Conservation (phyloP, 2,888 invertebrate genomes). For the Chaetoderma sp. region DNA sequence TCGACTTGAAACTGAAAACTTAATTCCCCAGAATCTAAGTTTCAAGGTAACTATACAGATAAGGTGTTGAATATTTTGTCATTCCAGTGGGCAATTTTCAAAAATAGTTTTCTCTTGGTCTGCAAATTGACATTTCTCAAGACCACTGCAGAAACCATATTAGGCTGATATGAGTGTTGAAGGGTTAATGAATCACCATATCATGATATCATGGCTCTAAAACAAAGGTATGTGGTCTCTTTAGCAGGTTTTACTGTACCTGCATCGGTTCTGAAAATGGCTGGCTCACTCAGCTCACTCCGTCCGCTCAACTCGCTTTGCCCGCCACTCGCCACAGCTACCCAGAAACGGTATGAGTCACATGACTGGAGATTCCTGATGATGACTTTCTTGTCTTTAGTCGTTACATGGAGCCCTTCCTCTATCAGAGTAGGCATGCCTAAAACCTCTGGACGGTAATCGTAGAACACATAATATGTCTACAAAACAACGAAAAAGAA, state of each 20-base stretch:
- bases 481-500: constrained; percentile 20
- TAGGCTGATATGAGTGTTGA: too few species aligned
- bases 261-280: constrained; percentile 28
- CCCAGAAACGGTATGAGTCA: constrained; percentile 44
- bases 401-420: constrained; percentile 15
- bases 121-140: too few species aligned
- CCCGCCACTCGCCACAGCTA: constrained; percentile 38
- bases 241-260: constrained; percentile 19
- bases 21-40: too few species aligned
- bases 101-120: too few species aligned
- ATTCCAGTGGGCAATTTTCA: too few species aligned
- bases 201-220: too few species aligned
- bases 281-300: not conserved
- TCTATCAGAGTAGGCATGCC: constrained; percentile 5
- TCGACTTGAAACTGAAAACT: too few species aligned
- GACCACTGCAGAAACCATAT: too few species aligned
- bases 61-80: too few species aligned
- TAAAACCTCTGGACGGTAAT: constrained; percentile 10
- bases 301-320: constrained; percentile 35
- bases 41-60: too few species aligned
- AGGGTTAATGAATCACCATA: too few species aligned
- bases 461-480: constrained; percentile 46
- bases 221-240: too few species aligned
- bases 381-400: constrained; percentile 4
- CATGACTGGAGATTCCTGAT: constrained; percentile 44